Conservation (phyloP, 2,797 vertebrate genomes). For the Kryptopterus vitreolus region DNA sequence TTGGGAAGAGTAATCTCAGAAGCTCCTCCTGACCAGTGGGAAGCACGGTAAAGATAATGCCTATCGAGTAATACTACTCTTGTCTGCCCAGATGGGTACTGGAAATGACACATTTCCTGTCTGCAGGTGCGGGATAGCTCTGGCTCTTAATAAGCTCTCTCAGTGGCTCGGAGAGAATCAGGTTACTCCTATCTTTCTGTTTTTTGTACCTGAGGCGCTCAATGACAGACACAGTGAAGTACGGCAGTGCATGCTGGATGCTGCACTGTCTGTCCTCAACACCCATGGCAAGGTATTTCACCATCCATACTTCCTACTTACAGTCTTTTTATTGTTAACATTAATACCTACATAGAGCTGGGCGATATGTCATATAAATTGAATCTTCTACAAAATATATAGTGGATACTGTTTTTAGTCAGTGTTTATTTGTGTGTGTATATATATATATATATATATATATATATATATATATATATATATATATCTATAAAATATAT, state of each 20-base stretch:
- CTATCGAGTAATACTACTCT: background rate
- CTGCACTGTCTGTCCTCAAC: constrained; percentile 91
- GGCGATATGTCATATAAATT: too few species aligned
- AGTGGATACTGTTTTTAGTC: too few species aligned
- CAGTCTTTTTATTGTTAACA: background rate
- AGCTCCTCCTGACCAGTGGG: constrained; percentile 96
- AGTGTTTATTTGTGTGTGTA: too few species aligned
- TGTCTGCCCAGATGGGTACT: background rate
- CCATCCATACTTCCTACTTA: too few species aligned
- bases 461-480: too few species aligned
- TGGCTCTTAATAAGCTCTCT: constrained; percentile 92
- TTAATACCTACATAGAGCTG: too few species aligned
- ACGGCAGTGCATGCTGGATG: constrained; percentile 94
- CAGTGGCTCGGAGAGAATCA: constrained; percentile 87
- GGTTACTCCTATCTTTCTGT: constrained; percentile 95
- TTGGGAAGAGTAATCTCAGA: constrained; percentile 95
- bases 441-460: too few species aligned
- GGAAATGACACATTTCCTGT: constrained; percentile 5
- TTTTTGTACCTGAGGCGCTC: constrained; percentile 95
- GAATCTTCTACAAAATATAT: too few species aligned
- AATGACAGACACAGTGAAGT: constrained; percentile 92
- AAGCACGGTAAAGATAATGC: constrained; percentile 83
- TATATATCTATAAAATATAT: too few species aligned
- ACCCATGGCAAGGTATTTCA: constrained; percentile 90
- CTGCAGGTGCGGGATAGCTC: constrained; percentile 91